Conservation (phyloP, 2,888 invertebrate species). For the Leucophora obtusa region DNA sequence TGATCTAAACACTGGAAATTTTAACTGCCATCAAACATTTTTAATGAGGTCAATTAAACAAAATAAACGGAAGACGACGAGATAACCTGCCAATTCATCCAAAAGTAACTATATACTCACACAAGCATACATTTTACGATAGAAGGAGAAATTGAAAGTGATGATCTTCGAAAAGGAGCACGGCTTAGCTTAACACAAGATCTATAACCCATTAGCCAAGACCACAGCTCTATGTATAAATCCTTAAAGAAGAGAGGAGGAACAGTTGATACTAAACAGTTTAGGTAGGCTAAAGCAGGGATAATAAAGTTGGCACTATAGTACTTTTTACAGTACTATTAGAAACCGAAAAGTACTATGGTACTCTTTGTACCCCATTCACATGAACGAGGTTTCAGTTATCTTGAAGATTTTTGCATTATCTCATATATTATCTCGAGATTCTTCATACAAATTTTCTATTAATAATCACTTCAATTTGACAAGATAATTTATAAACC, state of each 20-base stretch:
- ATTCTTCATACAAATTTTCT: no score
- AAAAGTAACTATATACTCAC: neutral
- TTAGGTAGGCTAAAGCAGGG: no score
- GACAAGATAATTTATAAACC: no score
- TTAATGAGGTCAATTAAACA: constrained; percentile 66
- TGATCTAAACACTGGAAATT: constrained; percentile 39
- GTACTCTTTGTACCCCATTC: no score
- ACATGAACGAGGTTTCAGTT: no score
- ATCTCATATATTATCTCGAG: no score
- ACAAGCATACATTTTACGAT: constrained; percentile 2
- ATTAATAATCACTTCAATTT: no score
- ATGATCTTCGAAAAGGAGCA: constrained; percentile 20
- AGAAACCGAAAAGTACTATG: no score
- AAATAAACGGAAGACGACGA: constrained; percentile 33
- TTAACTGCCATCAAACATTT: constrained; percentile 54
- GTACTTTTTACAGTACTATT: no score
- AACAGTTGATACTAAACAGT: neutral
- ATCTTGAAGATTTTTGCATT: no score
- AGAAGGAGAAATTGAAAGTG: constrained; percentile 40
- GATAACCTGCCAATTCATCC: constrained; percentile 60
- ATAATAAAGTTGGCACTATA: no score
- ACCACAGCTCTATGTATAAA: neutral
- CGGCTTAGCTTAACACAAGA: constrained; percentile 35
- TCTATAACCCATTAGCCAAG: constrained; percentile 55
- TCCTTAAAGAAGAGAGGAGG: constrained; percentile 7